A percentile compares a stretch with the other conserved stretches of the same genome.
phyloP scores from a whole-genome alignment of 2,888 invertebrate species.

The Deilephila elpenor region DNA sequence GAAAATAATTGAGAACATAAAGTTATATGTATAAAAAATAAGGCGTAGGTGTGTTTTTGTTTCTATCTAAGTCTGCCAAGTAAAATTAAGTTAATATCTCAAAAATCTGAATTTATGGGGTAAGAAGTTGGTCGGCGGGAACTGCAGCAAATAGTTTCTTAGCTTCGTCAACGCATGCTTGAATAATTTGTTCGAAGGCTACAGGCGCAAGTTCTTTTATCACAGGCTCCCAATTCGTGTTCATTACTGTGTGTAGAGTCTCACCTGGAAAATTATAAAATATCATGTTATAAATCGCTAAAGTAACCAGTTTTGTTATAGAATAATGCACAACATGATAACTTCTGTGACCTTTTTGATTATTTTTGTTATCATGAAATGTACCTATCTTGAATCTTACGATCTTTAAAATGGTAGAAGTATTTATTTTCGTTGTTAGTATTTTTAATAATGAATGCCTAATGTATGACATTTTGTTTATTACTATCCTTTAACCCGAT shows the following conservation, averaged over 20 bases:
- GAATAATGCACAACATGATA: background rate
- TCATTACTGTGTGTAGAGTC: constrained; percentile 71
- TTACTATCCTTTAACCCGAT: background rate
- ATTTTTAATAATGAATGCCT: too few relatives aligned
- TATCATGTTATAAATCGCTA: background rate
- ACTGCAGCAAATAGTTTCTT: constrained; percentile 77
- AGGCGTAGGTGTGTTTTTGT: background rate
- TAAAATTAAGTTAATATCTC: constrained; percentile 10
- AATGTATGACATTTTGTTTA: background rate
- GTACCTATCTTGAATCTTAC: background rate
- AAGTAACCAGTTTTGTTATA: background rate
- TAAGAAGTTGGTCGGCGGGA: constrained; percentile 62
- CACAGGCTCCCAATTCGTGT: constrained; percentile 79
- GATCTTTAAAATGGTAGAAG: background rate
- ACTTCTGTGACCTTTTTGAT: background rate
- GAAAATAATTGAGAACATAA: constrained; percentile 14
- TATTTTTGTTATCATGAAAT: background rate
- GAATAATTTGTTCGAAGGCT: constrained; percentile 77
- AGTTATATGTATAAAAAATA: background rate
- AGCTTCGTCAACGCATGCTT: constrained; percentile 73
- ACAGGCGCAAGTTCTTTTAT: constrained; percentile 77
- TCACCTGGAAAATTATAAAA: constrained; percentile 60
- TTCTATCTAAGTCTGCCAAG: background rate
- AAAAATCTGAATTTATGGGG: constrained; percentile 46
- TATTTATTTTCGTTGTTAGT: background rate